Base-by-base conservation (phyloP, 2,888 invertebrate species). In the Eupithecia dodoneata region DNA sequence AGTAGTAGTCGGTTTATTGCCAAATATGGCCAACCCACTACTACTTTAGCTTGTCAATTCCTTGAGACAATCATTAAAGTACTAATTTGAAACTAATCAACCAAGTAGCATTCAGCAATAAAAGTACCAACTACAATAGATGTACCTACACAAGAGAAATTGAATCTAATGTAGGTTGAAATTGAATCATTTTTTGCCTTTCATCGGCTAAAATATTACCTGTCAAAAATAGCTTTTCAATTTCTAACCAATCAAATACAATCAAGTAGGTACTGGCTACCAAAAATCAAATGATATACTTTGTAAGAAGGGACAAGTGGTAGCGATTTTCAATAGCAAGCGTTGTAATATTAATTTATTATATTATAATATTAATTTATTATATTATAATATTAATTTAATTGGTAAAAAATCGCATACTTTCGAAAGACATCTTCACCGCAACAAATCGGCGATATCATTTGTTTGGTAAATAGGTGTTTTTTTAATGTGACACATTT, bases 191-290 rank as follows among this genome's bases (percentile, higher is more conserved):
- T 42, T 66, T 42, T 80, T 71, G 77, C 80, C 80, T 81, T 80
- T 81, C 78, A 79, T 81, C 81, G 49, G 45, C 66, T 83, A 88
- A 91, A 89, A 92, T 90, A 89, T 87, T 82, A 85, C 85, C 88
- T 86, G 90, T 91, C 92, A 89, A 87, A 87, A 89, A 89, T 88
- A 90, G 42, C 89, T 91, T 90, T 89, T 84, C 86, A 85, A 92
- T 93, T 93, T 90, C 91, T 90, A 91, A 89, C 89, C 87, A 90
- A 88, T 90, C 87, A 86, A 85, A 91, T 92, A 93, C 91, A 92
- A 93, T 93, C 92, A 83, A 75, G 81, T 80, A 82, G 83, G 79
- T 84, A 86, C 86, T 85, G 76, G 88, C 87, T 87, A 87, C 88
- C 84, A 87, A 83, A 80, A n/a, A 2, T 30, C 9, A 4, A 45